Evolutionary conservation across 2,797 vertebrate species (phyloP).

Genomic region (Malacoctenus gilli): DNA sequence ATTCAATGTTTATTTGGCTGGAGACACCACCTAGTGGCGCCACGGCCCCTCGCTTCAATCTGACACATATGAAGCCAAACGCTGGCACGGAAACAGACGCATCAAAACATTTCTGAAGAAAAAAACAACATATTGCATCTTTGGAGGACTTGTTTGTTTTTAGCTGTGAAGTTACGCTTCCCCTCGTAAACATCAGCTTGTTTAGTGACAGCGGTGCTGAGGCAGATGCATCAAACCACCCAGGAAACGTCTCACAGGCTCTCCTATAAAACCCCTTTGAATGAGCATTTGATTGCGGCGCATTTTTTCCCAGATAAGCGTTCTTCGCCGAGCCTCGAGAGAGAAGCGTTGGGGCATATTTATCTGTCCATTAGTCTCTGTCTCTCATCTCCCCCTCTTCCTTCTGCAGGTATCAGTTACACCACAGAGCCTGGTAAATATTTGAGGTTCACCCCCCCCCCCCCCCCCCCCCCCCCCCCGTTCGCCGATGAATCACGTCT

Average conservation of each 20-base stretch:
- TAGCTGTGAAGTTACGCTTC: too few relatives aligned
- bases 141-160: too few relatives aligned
- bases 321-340: slow-evolving; percentile 30
- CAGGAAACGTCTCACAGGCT: slow-evolving; percentile 22
- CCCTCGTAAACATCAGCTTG: too few relatives aligned
- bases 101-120: too few relatives aligned
- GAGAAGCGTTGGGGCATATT: slow-evolving; percentile 53
- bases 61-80: too few relatives aligned
- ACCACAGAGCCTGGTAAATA: slow-evolving; percentile 48
- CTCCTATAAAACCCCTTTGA: slow-evolving; percentile 32
- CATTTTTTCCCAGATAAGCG: slow-evolving; percentile 36
- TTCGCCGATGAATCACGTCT: slow-evolving; percentile 27
- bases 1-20: too few relatives aligned
- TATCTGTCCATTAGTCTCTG: slow-evolving; percentile 57
- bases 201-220: too few relatives aligned
- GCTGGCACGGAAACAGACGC: too few relatives aligned
- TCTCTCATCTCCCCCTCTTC: slow-evolving; percentile 38
- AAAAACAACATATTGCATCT: too few relatives aligned
- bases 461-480: slow-evolving; percentile 4
- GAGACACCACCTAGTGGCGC: too few relatives aligned
- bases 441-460: slow-evolving; percentile 29
- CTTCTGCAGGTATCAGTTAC: slow-evolving; percentile 46
- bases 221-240: too few relatives aligned
- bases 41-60: too few relatives aligned
- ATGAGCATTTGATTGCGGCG: slow-evolving; percentile 34